These are phyloP conservation scores for Leptinotarsa lineolata DNA, from an alignment of 1,140 invertebrate species.

Conservation along the genomic window DNA sequence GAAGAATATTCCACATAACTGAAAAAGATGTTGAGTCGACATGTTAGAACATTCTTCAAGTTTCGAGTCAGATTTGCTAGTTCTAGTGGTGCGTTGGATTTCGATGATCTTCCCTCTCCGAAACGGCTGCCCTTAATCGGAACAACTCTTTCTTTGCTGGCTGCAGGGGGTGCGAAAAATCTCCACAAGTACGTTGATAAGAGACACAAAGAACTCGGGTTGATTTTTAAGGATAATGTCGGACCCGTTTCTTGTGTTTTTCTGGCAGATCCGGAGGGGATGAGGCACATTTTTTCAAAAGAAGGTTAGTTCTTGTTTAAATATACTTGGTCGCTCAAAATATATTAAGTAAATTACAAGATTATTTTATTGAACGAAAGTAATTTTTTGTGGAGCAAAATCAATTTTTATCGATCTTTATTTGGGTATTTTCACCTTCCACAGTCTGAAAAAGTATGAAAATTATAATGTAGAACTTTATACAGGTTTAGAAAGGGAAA, in stretches of 20 bases:
- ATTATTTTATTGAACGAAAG: too few species aligned
- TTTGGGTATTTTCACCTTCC: too few species aligned
- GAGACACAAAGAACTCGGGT: constrained; percentile 73
- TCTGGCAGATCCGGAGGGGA: constrained; percentile 69
- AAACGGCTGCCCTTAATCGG: constrained; percentile 63
- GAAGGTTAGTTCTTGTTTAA: constrained; percentile 63
- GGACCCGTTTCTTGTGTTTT: constrained; percentile 73
- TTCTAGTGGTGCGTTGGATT: constrained; percentile 14
- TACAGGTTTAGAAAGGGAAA: too few species aligned
- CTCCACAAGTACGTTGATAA: constrained; percentile 76
- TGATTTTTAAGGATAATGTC: constrained; percentile 74
- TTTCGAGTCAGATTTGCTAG: background rate
- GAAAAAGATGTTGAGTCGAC: background rate
- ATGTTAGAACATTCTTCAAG: background rate
- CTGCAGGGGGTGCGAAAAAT: constrained; percentile 59
- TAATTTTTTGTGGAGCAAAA: too few species aligned
- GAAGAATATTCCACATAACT: background rate
- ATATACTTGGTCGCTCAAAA: too few species aligned
- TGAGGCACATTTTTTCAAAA: constrained; percentile 71
- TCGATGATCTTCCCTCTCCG: constrained; percentile 54
- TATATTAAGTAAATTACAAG: too few species aligned
- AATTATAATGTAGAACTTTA: too few species aligned
- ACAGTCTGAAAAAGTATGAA: too few species aligned
- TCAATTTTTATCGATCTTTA: too few species aligned
- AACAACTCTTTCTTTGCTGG: constrained; percentile 60